Evolutionary conservation across 2,797 vertebrate genomes (phyloP), one percentile per base, ranked within the genome.

Genomic region (Labeo calbasu): DNA sequence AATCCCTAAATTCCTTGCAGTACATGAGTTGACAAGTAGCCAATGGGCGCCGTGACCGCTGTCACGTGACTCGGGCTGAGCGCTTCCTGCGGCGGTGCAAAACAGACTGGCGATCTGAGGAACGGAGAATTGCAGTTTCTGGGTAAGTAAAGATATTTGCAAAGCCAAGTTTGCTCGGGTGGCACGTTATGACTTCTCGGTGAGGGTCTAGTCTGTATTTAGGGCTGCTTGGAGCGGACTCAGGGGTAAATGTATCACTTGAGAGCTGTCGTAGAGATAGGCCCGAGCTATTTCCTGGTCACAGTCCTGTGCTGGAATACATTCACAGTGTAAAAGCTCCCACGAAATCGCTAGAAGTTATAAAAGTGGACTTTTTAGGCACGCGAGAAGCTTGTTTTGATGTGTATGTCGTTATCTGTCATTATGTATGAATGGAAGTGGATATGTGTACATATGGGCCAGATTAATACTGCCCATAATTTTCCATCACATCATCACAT

Each of bases 261-360:
- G 57, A 86, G 79, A 87, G 87, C 83, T 84, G 76, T 71, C 61
- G 79, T 43, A 77, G 63, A 86, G 84, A 82, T 88, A 86, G 91
- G 91, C 90, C 91, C 88, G 59, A 87, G 85, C 84, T 90, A 86
- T 89, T 91, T 91, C 91, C 90, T 91, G 88, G 87, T 91, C 81
- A 68, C 75, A 66, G 69, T 82, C 79, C 68, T 75, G 61, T 71
- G 82, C 69, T 68, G 57, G 53, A 66, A 84, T 78, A 84, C 76
- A 66, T 80, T 51, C 84, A 75, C 53, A 69, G 57, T 77, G 81
- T 36, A 71, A 61, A 70, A 57, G 53, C 57, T 63, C 43, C 28
- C 76, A 77, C 72, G 81, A 83, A 77, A 75, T 57, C 46, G 53
- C 68, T 28, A 82, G 81, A 88, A 88, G 88, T 87, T 85, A 13